Evolutionary conservation across 1,140 invertebrate species (phyloP), one percentile per base, ranked within the genome.

Genomic region (Cecropterus lyciades): DNA sequence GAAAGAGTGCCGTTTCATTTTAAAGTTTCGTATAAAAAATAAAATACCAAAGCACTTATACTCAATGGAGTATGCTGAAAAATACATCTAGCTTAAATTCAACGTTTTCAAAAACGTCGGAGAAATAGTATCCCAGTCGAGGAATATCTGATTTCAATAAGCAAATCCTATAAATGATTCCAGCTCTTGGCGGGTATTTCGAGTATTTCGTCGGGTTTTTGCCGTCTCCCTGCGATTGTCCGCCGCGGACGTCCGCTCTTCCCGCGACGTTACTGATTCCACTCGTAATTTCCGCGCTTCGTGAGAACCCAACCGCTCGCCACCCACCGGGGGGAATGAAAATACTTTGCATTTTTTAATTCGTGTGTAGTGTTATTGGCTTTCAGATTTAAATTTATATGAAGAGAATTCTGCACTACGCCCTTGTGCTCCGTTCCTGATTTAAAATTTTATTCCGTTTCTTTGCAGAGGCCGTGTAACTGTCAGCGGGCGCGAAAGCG

Each of bases 401-500:
- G 30, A 66, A 30, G 46, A 48, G 37, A 46, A 63, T 59, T 69
- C 68, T 9, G 46, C 65, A 52, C 24, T 24, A 15, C 15, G 20
- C 30, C 11, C 33, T 10, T 24, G 14, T 40, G 51, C 11, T 46
- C 11, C 46, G 33, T 48, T 40, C 57, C 55, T 45, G 65, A 59
- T 69, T 65, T 62, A 60, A 64, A 64, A 67, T 65, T 49, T 65
- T 46, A 73, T 71, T 69, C 62, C 60, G 64, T 72, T 71, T 80
- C 73, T 75, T 89, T 82, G 60, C 94, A 97, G 93, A 94, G 96
- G 77, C 97, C 97, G 37, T 99, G 96, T 84, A 95, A 96, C 80
- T 98, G 97, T 93, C 96, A 97, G 84, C 94, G 96, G 67, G 94
- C 96, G 71, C 94, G 95, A 60, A 98, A 98, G 91, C 94, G 97